Evolutionary conservation across 2,888 invertebrate species (phyloP).

Genomic region (Hyposoter dolosus): DNA sequence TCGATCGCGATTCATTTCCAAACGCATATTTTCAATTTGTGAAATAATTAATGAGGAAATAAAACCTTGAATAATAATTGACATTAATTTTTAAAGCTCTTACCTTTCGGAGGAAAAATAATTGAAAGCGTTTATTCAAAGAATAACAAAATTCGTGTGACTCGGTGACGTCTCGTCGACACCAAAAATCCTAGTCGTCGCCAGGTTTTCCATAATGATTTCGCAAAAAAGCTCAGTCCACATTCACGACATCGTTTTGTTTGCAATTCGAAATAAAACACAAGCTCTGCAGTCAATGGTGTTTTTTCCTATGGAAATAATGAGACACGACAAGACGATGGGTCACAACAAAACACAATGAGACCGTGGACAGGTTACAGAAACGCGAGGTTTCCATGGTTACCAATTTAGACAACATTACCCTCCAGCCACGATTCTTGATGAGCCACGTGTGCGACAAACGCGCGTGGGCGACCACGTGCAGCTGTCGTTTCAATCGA

Average conservation of each 20-base stretch:
- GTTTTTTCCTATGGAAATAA: background rate
- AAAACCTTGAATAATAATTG: background rate
- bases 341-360: background rate
- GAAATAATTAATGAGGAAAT: background rate
- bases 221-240: background rate
- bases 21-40: background rate
- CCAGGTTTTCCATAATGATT: background rate
- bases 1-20: too few species aligned
- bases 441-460: slow-evolving; percentile 48
- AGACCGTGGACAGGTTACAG: background rate
- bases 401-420: slow-evolving; percentile 54
- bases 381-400: slow-evolving; percentile 49
- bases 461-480: slow-evolving; percentile 29
- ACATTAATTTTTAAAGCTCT: background rate
- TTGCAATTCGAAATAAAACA: background rate
- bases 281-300: background rate
- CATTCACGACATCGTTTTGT: background rate
- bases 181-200: background rate
- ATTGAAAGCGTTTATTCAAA: background rate
- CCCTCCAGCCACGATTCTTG: slow-evolving; percentile 10
- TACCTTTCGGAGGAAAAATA: background rate
- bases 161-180: slow-evolving; percentile 5
- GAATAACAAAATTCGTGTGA: background rate
- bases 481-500: slow-evolving; percentile 50
- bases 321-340: background rate